phyloP scores from a whole-genome alignment of 2,888 invertebrate species.

The Elmis aenea region DNA sequence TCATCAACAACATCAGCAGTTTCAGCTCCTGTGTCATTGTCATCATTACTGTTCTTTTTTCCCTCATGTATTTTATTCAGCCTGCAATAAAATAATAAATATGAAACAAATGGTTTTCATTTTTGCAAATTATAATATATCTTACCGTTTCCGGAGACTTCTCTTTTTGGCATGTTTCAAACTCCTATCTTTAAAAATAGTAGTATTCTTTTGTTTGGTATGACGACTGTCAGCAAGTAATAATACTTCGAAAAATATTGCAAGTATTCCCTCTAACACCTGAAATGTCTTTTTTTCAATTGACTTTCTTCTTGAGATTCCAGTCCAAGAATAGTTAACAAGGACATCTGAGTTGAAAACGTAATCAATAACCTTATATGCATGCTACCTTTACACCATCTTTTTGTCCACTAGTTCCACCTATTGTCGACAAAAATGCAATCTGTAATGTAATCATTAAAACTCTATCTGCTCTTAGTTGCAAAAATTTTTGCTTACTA shows the following conservation, averaged over 20 bases:
- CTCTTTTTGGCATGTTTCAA: slow-evolving; percentile 25
- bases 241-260: slow-evolving; percentile 23
- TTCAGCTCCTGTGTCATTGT: too few species aligned
- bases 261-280: slow-evolving; percentile 19
- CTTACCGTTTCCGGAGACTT: slow-evolving; percentile 20
- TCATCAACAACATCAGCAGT: too few species aligned
- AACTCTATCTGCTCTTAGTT: too few species aligned
- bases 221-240: slow-evolving; percentile 21
- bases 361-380: slow-evolving; percentile 21
- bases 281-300: slow-evolving; percentile 19
- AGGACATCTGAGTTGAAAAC: slow-evolving; percentile 18
- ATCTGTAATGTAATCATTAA: slow-evolving; percentile 14
- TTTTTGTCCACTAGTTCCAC: slow-evolving; percentile 13
- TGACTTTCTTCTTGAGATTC: slow-evolving; percentile 15
- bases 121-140: too few species aligned
- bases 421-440: slow-evolving; percentile 19
- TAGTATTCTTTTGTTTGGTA: slow-evolving; percentile 20
- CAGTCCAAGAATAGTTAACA: slow-evolving; percentile 23
- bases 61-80: too few species aligned
- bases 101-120: too few species aligned
- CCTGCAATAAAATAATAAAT: too few species aligned
- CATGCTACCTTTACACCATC: slow-evolving; percentile 22
- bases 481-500: too few species aligned
- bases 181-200: slow-evolving; percentile 24
- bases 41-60: too few species aligned